Base-by-base conservation (phyloP, 2,888 invertebrate genomes). In the Orthosia incerta region DNA sequence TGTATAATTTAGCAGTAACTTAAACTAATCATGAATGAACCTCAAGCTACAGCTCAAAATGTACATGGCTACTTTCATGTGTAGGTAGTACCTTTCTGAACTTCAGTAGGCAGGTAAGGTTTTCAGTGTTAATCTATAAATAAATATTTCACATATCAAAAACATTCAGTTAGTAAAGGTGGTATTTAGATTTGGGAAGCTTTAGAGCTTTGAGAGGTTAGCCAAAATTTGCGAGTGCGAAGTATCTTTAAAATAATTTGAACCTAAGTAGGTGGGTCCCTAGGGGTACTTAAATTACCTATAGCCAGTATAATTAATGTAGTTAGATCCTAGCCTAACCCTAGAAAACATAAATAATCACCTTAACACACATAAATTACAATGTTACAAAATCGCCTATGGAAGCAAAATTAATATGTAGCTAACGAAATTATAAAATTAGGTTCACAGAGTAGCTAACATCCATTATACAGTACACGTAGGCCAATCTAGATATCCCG, bases 401-500 rank as follows among this genome's bases (percentile, higher is more conserved):
- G 23, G 66, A 68, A 70, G 67, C 74, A 39, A 67, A 64, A 74
- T 74, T 64, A 64, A 74, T 39, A 39, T 70, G 56, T 66, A 50
- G 16, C 46, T 72, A 62, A 39, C 23, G 53, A 69, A 69, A 80
- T 78, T 79, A 77, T 55, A 65, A 68, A 71, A 68, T 74, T 57
- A 68, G 16, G 18, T 51, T 51, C 68, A 64, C 67, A 64, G 79
- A 48, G 39, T 60, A 70, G 26, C n/a, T 39, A 65, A 62, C 9
- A 61, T 64, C 63, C 3, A 46, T 39, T 60, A 15, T 12, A 46
- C 16, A 48, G 39, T 55, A 83, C 48, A 20, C 70, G 68, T 74
- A 69, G 84, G 60, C 69, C 71, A 71, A 71, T 80, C 82, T 84
- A 76, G 77, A 80, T 76, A 50, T 55, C 39, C 72, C 65, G 70